A percentile compares a stretch with the other conserved stretches of the same genome.
Evolutionary conservation across 2,113 vertebrate species (phyloP).

Genomic region (Hemichromis elongatus): DNA sequence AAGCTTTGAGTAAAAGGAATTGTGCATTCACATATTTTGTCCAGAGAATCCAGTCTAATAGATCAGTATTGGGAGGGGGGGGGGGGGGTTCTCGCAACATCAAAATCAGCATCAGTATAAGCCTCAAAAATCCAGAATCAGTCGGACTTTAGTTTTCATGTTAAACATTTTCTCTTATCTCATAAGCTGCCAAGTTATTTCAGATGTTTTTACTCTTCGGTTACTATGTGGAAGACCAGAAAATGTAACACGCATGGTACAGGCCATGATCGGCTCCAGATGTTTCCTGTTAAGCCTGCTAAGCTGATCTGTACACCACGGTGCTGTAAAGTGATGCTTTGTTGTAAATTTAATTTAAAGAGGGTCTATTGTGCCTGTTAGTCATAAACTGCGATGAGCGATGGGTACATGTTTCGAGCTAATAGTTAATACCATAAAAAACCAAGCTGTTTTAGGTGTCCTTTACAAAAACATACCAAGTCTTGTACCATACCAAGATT

Average conservation of each 20-base stretch:
- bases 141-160: background rate
- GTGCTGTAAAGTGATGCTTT: conserved; percentile 23
- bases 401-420: background rate
- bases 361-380: background rate
- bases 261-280: conserved; percentile 46
- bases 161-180: conserved; percentile 11
- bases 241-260: conserved; percentile 28
- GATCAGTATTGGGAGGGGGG: background rate
- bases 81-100: background rate
- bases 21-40: background rate
- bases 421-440: background rate
- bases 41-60: background rate
- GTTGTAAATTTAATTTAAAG: conserved; percentile 14
- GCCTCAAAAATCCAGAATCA: background rate
- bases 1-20: background rate
- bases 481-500: background rate
- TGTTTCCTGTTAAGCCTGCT: conserved; percentile 57
- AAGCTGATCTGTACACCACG: background rate
- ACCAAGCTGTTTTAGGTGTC: background rate
- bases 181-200: background rate
- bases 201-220: conserved; percentile 46
- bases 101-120: background rate
- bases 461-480: background rate
- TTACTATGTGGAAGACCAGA: conserved; percentile 32
- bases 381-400: background rate